Evolutionary conservation across 2,888 invertebrate genomes (phyloP).

Genomic region (Neoaliturus tenellus): DNA sequence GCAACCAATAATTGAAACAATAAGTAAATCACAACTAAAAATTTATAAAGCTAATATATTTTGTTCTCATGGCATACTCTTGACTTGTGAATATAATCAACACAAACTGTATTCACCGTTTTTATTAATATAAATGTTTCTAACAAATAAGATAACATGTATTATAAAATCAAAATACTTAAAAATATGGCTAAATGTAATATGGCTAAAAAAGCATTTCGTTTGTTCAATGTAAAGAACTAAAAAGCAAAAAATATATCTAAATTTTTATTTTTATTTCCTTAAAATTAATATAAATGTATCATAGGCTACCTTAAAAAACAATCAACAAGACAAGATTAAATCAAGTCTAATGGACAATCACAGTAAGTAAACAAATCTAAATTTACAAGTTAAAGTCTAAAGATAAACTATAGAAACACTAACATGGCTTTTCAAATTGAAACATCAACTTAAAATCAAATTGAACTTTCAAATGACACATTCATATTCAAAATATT

Average conservation of each 20-base stretch:
- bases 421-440: not conserved
- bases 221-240: not conserved
- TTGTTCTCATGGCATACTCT: no score
- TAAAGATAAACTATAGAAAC: not conserved
- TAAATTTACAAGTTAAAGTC: not conserved
- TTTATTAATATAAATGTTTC: not conserved
- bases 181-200: not conserved
- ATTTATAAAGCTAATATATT: no score
- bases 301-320: not conserved
- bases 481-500: no score
- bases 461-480: no score
- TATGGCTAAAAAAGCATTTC: no score
- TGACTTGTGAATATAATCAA: no score
- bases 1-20: no score
- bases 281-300: not conserved
- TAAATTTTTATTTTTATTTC: not conserved
- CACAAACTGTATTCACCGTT: not conserved
- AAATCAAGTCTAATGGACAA: slow-evolving; percentile 12
- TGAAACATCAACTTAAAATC: no score
- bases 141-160: not conserved
- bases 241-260: not conserved
- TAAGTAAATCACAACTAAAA: no score
- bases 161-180: not conserved
- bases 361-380: slow-evolving; percentile 12
- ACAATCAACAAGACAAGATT: slow-evolving; percentile 9